phyloP scores from a whole-genome alignment of 1,140 invertebrate genomes.

The Bombus waltoni region DNA sequence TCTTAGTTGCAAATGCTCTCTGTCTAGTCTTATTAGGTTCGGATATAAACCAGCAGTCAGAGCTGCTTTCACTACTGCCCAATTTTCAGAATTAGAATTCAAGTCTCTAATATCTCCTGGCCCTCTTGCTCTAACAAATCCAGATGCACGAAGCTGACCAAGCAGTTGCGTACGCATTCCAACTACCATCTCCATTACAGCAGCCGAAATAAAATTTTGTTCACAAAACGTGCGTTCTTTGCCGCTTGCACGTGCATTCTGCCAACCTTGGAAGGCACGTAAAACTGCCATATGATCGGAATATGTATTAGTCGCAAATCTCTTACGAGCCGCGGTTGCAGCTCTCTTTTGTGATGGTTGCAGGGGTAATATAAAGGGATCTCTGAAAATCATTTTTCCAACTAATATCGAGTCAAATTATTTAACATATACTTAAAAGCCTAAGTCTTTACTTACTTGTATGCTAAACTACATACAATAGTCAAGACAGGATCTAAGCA shows the following conservation, averaged over 20 bases:
- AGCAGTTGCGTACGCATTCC: slow-evolving; percentile 90
- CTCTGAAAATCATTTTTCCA: slow-evolving; percentile 79
- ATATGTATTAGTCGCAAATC: slow-evolving; percentile 89
- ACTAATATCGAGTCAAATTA: background rate
- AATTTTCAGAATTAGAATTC: slow-evolving; percentile 94
- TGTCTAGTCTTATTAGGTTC: slow-evolving; percentile 89
- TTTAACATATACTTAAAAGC: background rate
- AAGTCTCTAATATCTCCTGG: slow-evolving; percentile 87
- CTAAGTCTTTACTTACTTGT: slow-evolving; percentile 86
- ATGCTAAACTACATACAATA: slow-evolving; percentile 92
- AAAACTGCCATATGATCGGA: slow-evolving; percentile 97
- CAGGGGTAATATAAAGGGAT: slow-evolving; percentile 91
- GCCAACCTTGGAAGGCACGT: slow-evolving; percentile 92
- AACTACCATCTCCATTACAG: slow-evolving; percentile 94
- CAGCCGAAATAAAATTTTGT: slow-evolving; percentile 90
- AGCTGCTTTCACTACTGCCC: slow-evolving; percentile 96
- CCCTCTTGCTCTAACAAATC: slow-evolving; percentile 91
- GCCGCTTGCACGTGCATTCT: slow-evolving; percentile 86
- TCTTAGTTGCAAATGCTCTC: slow-evolving; percentile 83
- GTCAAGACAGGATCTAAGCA: slow-evolving; percentile 97
- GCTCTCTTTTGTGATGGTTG: slow-evolving; percentile 87
- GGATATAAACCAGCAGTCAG: slow-evolving; percentile 94
- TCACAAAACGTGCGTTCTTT: slow-evolving; percentile 90
- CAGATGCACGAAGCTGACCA: slow-evolving; percentile 92
- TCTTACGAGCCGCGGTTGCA: slow-evolving; percentile 85